Conservation (phyloP, 2,113 vertebrate genomes). For the Zosterops lateralis region DNA sequence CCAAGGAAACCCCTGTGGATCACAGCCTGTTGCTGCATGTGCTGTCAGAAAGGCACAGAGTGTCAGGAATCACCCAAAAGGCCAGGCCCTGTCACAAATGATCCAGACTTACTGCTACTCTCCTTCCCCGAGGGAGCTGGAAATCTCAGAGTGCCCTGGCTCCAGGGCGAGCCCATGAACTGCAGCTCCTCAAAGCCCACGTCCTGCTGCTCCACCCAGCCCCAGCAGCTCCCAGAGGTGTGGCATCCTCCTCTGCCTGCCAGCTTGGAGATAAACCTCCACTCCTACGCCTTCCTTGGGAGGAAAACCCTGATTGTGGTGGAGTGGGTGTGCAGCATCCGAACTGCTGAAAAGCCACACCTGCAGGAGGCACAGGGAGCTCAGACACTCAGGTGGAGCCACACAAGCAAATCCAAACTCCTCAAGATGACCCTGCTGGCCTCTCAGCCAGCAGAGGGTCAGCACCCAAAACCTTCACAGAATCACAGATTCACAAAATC, state of each 20-base stretch:
- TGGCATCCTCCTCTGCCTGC: background rate
- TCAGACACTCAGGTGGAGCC: background rate
- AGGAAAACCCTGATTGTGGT: background rate
- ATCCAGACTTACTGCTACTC: background rate
- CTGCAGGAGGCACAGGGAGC: background rate
- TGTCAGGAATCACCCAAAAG: background rate
- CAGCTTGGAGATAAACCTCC: background rate
- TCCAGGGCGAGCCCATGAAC: background rate
- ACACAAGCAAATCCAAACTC: background rate
- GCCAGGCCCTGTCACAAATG: background rate
- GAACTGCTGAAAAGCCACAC: accelerated
- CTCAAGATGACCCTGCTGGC: background rate
- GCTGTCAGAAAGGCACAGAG: background rate
- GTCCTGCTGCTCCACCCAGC: background rate
- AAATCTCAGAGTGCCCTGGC: background rate
- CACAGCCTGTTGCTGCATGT: background rate
- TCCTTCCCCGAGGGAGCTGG: background rate
- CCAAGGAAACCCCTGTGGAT: background rate
- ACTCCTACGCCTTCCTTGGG: background rate
- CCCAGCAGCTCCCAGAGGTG: conserved; percentile 14
- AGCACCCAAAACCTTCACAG: background rate
- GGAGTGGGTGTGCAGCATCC: accelerated
- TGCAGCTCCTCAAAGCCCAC: background rate
- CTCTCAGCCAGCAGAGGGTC: background rate
- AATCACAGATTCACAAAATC: too few species aligned